Percentiles rank a stretch among this genome's conserved stretches.
phyloP scores from a whole-genome alignment of 2,888 invertebrate species.

The Andrena fulva region DNA sequence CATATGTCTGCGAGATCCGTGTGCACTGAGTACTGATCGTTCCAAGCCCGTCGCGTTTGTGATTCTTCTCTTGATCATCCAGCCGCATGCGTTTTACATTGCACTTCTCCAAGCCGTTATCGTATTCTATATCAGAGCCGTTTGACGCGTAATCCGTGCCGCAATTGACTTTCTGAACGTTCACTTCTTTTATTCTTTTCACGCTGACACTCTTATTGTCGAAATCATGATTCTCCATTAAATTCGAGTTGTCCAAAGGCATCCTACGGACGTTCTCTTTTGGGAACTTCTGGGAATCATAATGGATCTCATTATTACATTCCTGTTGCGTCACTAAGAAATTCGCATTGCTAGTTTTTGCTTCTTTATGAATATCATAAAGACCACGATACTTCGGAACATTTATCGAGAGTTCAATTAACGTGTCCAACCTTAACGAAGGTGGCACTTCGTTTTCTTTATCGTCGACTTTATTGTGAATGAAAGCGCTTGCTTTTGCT shows the following conservation, averaged over 20 bases:
- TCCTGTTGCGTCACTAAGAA: conserved; percentile 84
- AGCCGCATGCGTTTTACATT: conserved; percentile 84
- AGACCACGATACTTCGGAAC: conserved; percentile 79
- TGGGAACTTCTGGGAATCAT: conserved; percentile 87
- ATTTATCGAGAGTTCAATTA: conserved; percentile 77
- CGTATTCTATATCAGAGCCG: conserved; percentile 80
- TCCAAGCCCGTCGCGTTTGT: conserved; percentile 75
- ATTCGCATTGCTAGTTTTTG: conserved; percentile 87
- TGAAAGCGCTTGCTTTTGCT: conserved; percentile 77
- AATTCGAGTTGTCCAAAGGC: conserved; percentile 84
- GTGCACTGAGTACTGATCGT: conserved; percentile 74
- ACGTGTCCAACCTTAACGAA: conserved; percentile 68
- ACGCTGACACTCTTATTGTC: conserved; percentile 83
- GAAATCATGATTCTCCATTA: conserved; percentile 84
- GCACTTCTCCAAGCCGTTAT: conserved; percentile 81
- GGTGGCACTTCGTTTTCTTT: conserved; percentile 68
- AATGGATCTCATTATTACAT: conserved; percentile 85
- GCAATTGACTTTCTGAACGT: conserved; percentile 81
- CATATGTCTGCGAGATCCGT: conserved; percentile 73
- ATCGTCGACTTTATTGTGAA: conserved; percentile 79
- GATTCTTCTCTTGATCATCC: conserved; percentile 83
- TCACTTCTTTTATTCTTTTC: conserved; percentile 86
- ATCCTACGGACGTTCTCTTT: conserved; percentile 85
- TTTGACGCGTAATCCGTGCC: conserved; percentile 77
- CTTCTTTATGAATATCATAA: conserved; percentile 86